Evolutionary conservation across 2,888 invertebrate species (phyloP).

Genomic region (Portevinia maculata): DNA sequence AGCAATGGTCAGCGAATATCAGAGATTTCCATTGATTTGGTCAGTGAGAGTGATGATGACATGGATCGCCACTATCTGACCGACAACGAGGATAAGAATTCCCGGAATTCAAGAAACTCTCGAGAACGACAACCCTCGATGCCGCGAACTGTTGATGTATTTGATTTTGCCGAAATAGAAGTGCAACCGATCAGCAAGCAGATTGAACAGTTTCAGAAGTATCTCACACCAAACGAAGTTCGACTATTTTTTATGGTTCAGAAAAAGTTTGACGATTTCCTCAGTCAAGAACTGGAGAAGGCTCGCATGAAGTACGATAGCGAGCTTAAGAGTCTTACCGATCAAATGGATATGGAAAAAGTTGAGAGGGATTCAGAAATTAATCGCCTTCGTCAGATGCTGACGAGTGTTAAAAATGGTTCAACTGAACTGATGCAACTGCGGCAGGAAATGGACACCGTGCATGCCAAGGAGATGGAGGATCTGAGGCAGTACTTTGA

Average conservation of each 20-base stretch:
- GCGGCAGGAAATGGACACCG: slow-evolving; percentile 85
- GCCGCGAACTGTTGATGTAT: slow-evolving; percentile 75
- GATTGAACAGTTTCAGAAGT: slow-evolving; percentile 81
- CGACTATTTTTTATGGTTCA: slow-evolving; percentile 83
- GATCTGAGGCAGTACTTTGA: slow-evolving; percentile 91
- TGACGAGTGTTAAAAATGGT: slow-evolving; percentile 85
- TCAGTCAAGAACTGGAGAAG: slow-evolving; percentile 84
- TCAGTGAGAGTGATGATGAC: slow-evolving; percentile 82
- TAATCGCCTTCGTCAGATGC: slow-evolving; percentile 83
- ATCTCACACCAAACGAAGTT: slow-evolving; percentile 81
- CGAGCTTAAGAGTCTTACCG: slow-evolving; percentile 79
- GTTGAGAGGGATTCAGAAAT: slow-evolving; percentile 84
- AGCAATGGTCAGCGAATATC: slow-evolving; percentile 81
- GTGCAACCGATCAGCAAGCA: slow-evolving; percentile 80
- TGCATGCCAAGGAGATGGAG: slow-evolving; percentile 90
- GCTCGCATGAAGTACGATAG: slow-evolving; percentile 81
- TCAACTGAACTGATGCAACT: slow-evolving; percentile 85
- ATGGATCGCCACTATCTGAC: slow-evolving; percentile 80
- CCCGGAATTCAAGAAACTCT: slow-evolving; percentile 78
- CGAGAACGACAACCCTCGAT: slow-evolving; percentile 79
- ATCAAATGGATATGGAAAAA: slow-evolving; percentile 85
- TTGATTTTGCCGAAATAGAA: slow-evolving; percentile 61
- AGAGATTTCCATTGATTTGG: slow-evolving; percentile 82
- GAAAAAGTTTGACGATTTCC: slow-evolving; percentile 84
- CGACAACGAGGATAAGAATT: slow-evolving; percentile 79